A percentile compares a stretch with the other conserved stretches of the same genome.
Evolutionary conservation across 35 echinoderm and acorn worm species (phyloP).

Genomic region (Apostichopus parvimensis): DNA sequence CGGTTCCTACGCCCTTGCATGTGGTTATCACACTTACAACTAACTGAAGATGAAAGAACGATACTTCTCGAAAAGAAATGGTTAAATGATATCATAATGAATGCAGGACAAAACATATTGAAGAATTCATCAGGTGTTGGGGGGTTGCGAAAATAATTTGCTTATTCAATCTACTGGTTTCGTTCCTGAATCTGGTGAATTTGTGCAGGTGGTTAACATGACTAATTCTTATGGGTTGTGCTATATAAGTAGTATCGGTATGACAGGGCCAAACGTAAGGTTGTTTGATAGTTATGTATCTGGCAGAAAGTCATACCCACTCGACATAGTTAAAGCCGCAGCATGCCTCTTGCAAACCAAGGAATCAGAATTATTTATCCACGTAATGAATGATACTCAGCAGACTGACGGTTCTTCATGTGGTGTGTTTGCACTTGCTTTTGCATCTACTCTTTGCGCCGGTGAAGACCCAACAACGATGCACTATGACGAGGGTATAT

Average conservation of each 20-base stretch:
- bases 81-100: slow-evolving; percentile 23
- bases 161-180: background rate
- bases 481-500: too few species aligned
- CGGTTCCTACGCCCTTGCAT: too few species aligned
- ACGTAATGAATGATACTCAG: too few species aligned
- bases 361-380: too few species aligned
- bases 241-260: slow-evolving; percentile 16
- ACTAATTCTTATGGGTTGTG: slow-evolving; percentile 20
- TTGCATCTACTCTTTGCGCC: too few species aligned
- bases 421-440: too few species aligned
- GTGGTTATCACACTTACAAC: background rate
- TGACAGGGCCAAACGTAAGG: background rate
- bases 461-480: too few species aligned
- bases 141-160: slow-evolving; percentile 21
- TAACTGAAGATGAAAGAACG: background rate
- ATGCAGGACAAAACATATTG: slow-evolving; percentile 38
- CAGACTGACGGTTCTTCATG: too few species aligned
- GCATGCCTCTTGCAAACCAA: too few species aligned
- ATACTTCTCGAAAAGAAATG: background rate
- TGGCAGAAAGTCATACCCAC: background rate
- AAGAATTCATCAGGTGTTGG: background rate
- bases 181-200: slow-evolving; percentile 12
- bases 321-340: slow-evolving; percentile 24
- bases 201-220: slow-evolving; percentile 41
- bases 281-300: background rate